Percentiles rank a stretch among this genome's conserved stretches.
Evolutionary conservation across 2,113 vertebrate genomes (phyloP).

Genomic region (Zeus faber): DNA sequence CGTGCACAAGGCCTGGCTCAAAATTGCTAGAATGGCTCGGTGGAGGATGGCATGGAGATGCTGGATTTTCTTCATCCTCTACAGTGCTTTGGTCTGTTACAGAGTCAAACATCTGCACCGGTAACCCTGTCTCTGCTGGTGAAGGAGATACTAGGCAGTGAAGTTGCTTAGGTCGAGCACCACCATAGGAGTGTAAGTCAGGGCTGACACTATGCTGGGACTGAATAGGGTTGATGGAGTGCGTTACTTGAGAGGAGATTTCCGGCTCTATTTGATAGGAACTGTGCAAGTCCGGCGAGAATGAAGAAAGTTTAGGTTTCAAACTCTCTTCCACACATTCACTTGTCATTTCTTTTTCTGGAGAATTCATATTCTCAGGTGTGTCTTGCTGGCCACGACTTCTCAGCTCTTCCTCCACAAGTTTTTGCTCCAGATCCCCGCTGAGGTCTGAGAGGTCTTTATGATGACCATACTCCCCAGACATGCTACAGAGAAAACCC

Average conservation of each 20-base stretch:
- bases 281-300: slow-evolving; percentile 41
- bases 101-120: no score
- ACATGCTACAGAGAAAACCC: slow-evolving; percentile 8
- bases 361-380: slow-evolving; percentile 39
- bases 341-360: slow-evolving; percentile 59
- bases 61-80: slow-evolving; percentile 33
- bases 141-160: slow-evolving; percentile 64
- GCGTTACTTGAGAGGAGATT: slow-evolving; percentile 13
- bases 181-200: slow-evolving; percentile 70
- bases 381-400: slow-evolving; percentile 28
- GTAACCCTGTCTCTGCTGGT: slow-evolving; percentile 49
- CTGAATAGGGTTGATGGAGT: slow-evolving; percentile 38
- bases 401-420: slow-evolving; percentile 42
- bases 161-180: slow-evolving; percentile 85
- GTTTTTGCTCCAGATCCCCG: slow-evolving; percentile 26
- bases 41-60: slow-evolving; percentile 24
- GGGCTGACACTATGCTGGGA: slow-evolving; percentile 47
- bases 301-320: slow-evolving; percentile 34
- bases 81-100: slow-evolving; percentile 20
- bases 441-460: slow-evolving; percentile 47
- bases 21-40: slow-evolving; percentile 18
- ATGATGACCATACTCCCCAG: slow-evolving; percentile 23
- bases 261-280: slow-evolving; percentile 53
- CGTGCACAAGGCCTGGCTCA: slow-evolving; percentile 24
- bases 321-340: slow-evolving; percentile 37